These are phyloP conservation scores for Cremastinae sp. DNA, from an alignment of 2,888 invertebrate genomes.

Conservation along the genomic window DNA sequence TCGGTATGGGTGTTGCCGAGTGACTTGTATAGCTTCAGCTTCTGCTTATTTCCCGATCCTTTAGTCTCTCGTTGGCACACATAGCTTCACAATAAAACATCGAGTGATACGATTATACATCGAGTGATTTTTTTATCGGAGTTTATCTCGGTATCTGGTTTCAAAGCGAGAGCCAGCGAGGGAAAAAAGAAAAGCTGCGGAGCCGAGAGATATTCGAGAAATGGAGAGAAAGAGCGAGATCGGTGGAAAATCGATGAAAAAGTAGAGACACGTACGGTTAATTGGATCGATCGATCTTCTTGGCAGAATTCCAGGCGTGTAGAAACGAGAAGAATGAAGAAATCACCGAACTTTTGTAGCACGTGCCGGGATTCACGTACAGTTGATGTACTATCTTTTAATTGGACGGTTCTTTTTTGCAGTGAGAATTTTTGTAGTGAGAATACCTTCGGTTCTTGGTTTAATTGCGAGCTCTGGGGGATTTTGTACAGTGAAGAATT, in stretches of 20 bases:
- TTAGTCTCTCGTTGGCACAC: conserved; percentile 66
- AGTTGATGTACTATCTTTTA: background rate
- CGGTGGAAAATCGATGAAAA: conserved; percentile 5
- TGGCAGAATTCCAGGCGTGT: conserved; percentile 55
- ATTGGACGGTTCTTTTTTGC: too few relatives aligned
- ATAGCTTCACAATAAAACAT: conserved; percentile 51
- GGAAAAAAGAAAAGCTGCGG: background rate
- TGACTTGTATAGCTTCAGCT: too few relatives aligned
- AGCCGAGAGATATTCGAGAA: conserved; percentile 4
- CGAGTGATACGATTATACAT: background rate
- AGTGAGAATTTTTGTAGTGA: too few relatives aligned
- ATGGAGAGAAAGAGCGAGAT: background rate
- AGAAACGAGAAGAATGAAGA: conserved; percentile 33
- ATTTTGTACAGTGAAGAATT: too few relatives aligned
- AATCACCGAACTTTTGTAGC: conserved; percentile 38
- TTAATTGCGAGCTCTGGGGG: too few relatives aligned
- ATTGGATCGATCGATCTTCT: conserved; percentile 58
- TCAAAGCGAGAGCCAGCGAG: background rate
- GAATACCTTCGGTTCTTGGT: too few relatives aligned
- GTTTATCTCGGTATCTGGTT: background rate
- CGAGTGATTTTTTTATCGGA: background rate
- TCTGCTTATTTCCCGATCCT: conserved; percentile 47
- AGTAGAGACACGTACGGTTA: conserved; percentile 51
- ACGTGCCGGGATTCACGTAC: conserved; percentile 28
- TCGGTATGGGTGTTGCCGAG: conserved; percentile 25